These are phyloP conservation scores for Scolanthus callimorphus DNA, from an alignment of 92 coral and sea anemone species.

Conservation along the genomic window DNA sequence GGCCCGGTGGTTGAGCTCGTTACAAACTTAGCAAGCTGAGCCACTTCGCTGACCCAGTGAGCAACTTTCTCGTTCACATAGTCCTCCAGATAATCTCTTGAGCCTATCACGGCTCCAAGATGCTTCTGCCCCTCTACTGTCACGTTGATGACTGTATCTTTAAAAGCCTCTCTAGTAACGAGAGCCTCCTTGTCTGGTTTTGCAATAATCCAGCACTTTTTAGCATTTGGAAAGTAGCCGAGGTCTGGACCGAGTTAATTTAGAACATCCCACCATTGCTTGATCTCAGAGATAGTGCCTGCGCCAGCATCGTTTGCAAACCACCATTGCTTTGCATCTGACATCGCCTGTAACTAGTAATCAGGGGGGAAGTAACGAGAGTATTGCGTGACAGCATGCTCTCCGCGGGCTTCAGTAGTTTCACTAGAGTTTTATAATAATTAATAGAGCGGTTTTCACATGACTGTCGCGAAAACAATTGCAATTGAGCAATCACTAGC, in stretches of 20 bases:
- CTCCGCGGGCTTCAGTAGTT: no score
- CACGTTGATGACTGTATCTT: constrained; percentile 15
- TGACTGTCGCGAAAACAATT: no score
- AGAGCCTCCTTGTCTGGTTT: not conserved
- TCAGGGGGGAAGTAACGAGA: no score
- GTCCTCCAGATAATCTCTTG: constrained; percentile 7
- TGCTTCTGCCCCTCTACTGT: constrained; percentile 10
- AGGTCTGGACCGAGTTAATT: constrained; percentile 2
- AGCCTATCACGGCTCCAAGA: no score
- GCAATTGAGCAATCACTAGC: no score
- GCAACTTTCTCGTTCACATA: constrained; percentile 15
- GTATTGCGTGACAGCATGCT: no score
- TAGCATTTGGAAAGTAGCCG: constrained; percentile 11
- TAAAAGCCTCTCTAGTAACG: not conserved
- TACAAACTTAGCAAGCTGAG: constrained; percentile 19
- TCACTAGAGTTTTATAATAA: no score
- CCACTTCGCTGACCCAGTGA: constrained; percentile 19
- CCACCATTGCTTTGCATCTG: no score
- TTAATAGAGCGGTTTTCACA: no score
- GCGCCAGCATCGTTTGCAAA: constrained; percentile 32
- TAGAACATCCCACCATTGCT: constrained; percentile 14
- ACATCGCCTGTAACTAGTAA: no score
- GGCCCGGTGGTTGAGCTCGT: constrained; percentile 13
- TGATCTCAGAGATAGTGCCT: constrained; percentile 4
- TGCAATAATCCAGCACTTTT: constrained; percentile 14